Evolutionary conservation across 2,888 invertebrate genomes (phyloP), one percentile per base, ranked within the genome.

Genomic region (Myathropa florea): DNA sequence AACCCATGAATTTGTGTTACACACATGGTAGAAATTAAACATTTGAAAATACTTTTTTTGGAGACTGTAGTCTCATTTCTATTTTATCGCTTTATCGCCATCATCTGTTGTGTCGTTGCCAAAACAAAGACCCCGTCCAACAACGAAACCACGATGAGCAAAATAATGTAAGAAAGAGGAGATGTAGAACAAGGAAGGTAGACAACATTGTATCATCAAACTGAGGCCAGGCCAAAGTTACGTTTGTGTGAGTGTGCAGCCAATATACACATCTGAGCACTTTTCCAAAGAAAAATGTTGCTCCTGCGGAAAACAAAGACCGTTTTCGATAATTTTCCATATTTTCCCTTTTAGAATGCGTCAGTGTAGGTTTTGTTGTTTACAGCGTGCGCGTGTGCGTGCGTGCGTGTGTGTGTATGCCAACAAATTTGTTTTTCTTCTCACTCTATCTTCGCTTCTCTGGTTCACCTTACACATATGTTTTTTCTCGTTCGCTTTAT

Each of bases 21-120:
- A 12, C 33, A 12, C 33, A 33, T 2, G 2, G 33, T 12, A 33
- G 9, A 33, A 33, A 33, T 33, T 10, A 6, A 33, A 33, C 3
- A 12, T 33, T 33, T 33, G 12, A 33, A 33, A 33, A 33, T 33
- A 80, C 80, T 80, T 73, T n/a, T 26, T 39, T 14, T 53, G 12
- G 26, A n/a, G 26, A 81, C 80, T 81, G 80, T 81, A 68, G 68
- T 81, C 39, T 24, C 39, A 28, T 60, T 53, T 59, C 39, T 46
- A 53, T 28, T 28, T 55, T 70, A 57, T 64, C 57, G 59, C 36
- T 65, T 71, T 81, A 81, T 75, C 59, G 64, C 65, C 76, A 76
- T 77, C 76, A 82, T 82, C 76, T 82, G 82, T 82, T 71, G 46
- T 46, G 64, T 65, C 64, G 82, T 76, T 82, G 76, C 76, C 70